Conservation (phyloP, 1,140 invertebrate species). For the Eupristina koningsbergeri region DNA sequence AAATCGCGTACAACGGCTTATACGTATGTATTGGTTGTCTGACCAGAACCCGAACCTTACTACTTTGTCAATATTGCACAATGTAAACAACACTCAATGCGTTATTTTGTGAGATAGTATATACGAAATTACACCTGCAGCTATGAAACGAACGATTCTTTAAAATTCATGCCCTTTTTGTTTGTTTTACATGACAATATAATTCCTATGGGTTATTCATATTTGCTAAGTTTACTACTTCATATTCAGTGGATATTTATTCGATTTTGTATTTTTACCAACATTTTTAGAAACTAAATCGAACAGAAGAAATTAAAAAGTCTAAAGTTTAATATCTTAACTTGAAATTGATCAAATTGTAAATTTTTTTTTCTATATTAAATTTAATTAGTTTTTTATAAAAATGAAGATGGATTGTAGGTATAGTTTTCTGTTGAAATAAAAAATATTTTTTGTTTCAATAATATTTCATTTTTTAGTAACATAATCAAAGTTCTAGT, state of each 20-base stretch:
- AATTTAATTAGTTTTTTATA: too few relatives aligned
- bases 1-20: background rate
- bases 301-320: too few relatives aligned
- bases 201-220: too few relatives aligned
- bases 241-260: background rate
- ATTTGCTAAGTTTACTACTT: too few relatives aligned
- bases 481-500: too few relatives aligned
- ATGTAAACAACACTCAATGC: background rate
- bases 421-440: too few relatives aligned
- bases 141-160: background rate
- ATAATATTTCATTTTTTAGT: too few relatives aligned
- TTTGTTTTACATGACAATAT: background rate
- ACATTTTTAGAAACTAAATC: background rate
- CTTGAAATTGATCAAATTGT: too few relatives aligned
- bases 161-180: background rate
- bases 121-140: background rate
- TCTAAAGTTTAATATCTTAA: too few relatives aligned
- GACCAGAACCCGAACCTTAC: conserved; percentile 3
- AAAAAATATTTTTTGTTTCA: too few relatives aligned
- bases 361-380: too few relatives aligned
- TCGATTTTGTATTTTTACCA: background rate
- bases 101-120: background rate
- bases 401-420: too few relatives aligned
- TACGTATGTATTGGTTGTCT: background rate
- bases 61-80: background rate